Evolutionary conservation across 2,113 vertebrate genomes (phyloP), one percentile per base, ranked within the genome.

Genomic region (Brachypteracias leptosomus): DNA sequence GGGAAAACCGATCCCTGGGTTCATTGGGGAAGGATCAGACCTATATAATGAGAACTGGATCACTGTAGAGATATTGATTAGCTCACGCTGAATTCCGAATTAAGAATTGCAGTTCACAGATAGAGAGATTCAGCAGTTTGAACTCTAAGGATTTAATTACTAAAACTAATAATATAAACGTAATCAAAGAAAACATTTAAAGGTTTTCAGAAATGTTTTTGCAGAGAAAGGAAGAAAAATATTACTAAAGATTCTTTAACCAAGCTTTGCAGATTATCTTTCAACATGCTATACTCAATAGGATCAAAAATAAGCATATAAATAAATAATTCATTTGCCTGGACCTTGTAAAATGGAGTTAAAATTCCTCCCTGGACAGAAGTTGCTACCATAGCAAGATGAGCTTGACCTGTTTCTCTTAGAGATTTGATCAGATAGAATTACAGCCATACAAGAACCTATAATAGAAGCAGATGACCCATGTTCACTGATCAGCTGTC

Each of bases 61-160:
- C 81, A 86, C 42, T 65, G 52, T 59, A 72, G 47, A 21, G 52
- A 38, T 87, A 93, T 68, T 20, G 25, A 67, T 94, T 89, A 87
- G 33, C 35, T 81, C 42, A 78, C 29, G n/a, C 33, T 47, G 57
- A 51, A 85, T 22, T 71, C 90, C 75, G 78, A 95, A 88, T 87
- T 85, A 81, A 59, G 55, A 91, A 78, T 5, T 89, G 33, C 29
- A 26, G 8, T 52, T 85, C 84, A 67, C 74, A 89, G 40, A 40
- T 2, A 42, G 42, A 84, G 55, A 76, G 31, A 85, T 85, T 89
- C 88, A 88, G 54, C 36, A 81, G 61, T 89, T 63, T 79, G 57
- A 90, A 84, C 63, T 90, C 78, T 88, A 84, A 85, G 29, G 29
- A 87, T 85, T 90, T 80, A 88, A 90, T 67, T 80, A 89, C 47